A percentile compares a stretch with the other conserved stretches of the same genome.
Conservation (phyloP, 2,113 vertebrate species). For the Morone chrysops region DNA sequence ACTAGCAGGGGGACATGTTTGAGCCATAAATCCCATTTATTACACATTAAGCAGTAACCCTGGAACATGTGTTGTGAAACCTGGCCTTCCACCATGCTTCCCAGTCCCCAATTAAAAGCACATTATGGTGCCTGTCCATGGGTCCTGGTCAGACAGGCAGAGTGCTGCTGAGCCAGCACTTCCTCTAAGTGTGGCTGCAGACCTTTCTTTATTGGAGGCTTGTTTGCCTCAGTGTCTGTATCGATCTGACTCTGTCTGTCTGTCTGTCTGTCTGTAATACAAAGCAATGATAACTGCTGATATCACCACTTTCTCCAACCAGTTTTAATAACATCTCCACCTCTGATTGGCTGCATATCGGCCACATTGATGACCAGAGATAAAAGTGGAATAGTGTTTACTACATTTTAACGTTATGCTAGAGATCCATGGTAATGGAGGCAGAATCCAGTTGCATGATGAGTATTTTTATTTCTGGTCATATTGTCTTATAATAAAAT, state of each 20-base stretch:
- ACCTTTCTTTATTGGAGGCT: constrained; percentile 36
- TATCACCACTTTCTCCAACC: too few species aligned
- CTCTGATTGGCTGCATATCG: too few species aligned
- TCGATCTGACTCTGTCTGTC: not conserved
- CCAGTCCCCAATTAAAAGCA: constrained; percentile 73
- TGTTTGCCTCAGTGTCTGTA: constrained; percentile 46
- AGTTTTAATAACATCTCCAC: too few species aligned
- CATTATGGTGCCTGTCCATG: constrained; percentile 60
- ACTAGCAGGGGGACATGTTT: constrained; percentile 60
- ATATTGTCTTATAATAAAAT: too few species aligned
- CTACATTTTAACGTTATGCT: too few species aligned
- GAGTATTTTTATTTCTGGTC: too few species aligned
- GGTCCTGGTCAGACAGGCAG: constrained; percentile 50
- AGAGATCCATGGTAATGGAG: too few species aligned
- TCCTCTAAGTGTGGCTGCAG: constrained; percentile 59
- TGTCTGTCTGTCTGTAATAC: too few species aligned
- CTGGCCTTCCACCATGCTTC: constrained; percentile 61
- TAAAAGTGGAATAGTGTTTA: too few species aligned
- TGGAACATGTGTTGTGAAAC: constrained; percentile 73
- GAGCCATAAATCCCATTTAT: constrained; percentile 75
- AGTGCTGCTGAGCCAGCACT: constrained; percentile 35
- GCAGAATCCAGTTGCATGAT: too few species aligned
- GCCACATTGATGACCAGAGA: too few species aligned
- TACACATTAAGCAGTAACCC: constrained; percentile 69
- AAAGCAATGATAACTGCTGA: too few species aligned